Conservation (phyloP, 92 coral and sea anemone genomes). For the Epizoanthus illoricatus region DNA sequence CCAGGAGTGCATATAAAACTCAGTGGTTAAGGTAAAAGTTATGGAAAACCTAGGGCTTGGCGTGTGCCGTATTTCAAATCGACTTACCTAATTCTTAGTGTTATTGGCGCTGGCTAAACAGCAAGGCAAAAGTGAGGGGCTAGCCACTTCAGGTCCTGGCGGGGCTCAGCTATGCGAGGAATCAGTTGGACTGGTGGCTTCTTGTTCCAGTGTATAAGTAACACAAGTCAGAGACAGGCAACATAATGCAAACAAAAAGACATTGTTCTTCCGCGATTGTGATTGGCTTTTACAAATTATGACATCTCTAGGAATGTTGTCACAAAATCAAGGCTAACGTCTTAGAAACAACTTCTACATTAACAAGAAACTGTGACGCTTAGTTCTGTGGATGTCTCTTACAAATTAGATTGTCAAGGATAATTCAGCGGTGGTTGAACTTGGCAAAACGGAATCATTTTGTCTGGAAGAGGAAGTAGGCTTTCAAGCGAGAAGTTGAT, state of each 20-base stretch:
- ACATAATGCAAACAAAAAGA: constrained; percentile 34
- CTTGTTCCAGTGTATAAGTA: constrained; percentile 33
- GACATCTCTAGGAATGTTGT: constrained; percentile 4
- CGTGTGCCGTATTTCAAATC: neutral
- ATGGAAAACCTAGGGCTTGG: neutral
- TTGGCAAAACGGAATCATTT: too few species aligned
- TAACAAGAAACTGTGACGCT: too few species aligned
- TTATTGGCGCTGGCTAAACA: neutral
- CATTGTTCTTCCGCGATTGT: constrained; percentile 5
- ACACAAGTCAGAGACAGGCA: constrained; percentile 39
- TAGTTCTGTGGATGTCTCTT: too few species aligned
- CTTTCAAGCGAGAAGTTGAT: neutral
- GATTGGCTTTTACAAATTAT: constrained; percentile 19
- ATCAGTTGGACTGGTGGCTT: constrained; percentile 37
- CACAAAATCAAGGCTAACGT: constrained; percentile 4
- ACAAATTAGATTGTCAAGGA: too few species aligned
- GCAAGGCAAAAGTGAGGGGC: constrained; percentile 5
- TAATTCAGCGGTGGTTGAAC: too few species aligned
- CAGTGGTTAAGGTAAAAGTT: constrained; percentile 19
- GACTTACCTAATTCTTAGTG: constrained; percentile 16
- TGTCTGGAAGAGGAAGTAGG: too few species aligned
- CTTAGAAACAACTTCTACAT: neutral
- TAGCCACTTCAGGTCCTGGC: neutral
- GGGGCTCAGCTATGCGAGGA: constrained; percentile 36
- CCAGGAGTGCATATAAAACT: constrained; percentile 18